Evolutionary conservation across 2,888 invertebrate species (phyloP).

Genomic region (Choristoneura rosaceana): DNA sequence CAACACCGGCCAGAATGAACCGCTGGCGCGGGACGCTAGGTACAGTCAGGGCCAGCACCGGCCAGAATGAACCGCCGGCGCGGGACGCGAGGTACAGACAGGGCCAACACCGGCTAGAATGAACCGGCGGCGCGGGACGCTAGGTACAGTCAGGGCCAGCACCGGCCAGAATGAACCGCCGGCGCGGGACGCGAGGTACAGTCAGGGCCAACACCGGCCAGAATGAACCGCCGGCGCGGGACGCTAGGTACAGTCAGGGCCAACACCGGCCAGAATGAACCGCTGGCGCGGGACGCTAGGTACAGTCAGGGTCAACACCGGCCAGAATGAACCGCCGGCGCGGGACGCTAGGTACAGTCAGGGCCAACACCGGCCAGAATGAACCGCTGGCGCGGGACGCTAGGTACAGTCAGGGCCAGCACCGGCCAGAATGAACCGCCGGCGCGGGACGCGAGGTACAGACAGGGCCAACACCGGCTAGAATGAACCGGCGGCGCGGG

Average conservation of each 20-base stretch:
- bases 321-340: neutral
- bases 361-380: neutral
- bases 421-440: too few species aligned
- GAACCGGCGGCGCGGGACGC: constrained; percentile 45
- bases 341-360: neutral
- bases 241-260: neutral
- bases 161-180: neutral
- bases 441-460: too few species aligned
- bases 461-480: too few species aligned
- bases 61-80: neutral
- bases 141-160: constrained; percentile 29
- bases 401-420: too few species aligned
- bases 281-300: constrained; percentile 47
- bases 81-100: neutral
- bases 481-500: too few species aligned
- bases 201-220: neutral
- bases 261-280: too few species aligned
- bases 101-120: too few species aligned
- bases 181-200: neutral
- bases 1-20: neutral
- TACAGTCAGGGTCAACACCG: neutral
- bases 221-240: neutral
- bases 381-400: too few species aligned
- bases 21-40: neutral
- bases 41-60: neutral